A percentile compares a stretch with the other conserved stretches of the same genome.
These are phyloP conservation scores for Tapera naevia DNA, from an alignment of 2,797 vertebrate species.

Conservation along the genomic window DNA sequence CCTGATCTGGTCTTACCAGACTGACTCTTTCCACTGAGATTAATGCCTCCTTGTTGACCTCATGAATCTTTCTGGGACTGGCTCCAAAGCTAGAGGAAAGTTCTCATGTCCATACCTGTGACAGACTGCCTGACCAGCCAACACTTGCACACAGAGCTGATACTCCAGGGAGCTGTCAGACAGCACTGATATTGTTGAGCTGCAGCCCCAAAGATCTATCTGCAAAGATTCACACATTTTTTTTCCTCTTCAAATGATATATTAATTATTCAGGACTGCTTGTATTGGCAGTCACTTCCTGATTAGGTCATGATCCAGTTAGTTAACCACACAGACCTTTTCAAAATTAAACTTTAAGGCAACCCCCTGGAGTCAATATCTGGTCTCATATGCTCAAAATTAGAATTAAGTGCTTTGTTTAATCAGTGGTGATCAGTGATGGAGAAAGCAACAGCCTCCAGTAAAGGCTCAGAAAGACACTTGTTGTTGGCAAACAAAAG, in stretches of 20 bases:
- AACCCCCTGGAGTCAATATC: not conserved
- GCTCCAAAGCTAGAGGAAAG: not conserved
- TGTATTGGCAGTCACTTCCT: not conserved
- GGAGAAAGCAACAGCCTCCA: not conserved
- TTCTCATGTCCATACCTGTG: not conserved
- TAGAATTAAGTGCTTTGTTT: not conserved
- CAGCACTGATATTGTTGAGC: not conserved
- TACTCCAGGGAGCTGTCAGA: not conserved
- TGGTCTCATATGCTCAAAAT: not conserved
- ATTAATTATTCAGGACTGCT: not conserved
- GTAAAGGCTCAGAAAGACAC: not conserved
- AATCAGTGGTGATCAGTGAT: not conserved
- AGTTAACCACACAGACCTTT: not conserved
- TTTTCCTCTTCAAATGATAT: not conserved
- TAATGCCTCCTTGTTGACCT: not conserved
- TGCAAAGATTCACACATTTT: not conserved
- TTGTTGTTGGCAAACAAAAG: not conserved
- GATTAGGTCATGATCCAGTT: not conserved
- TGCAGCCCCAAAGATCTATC: not conserved
- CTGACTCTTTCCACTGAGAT: not conserved
- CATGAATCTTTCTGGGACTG: not conserved
- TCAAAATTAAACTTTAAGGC: not conserved
- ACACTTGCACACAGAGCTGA: fast-evolving
- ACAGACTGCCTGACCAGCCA: not conserved
- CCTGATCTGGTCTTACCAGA: not conserved